Conservation (phyloP, 2,797 vertebrate species). For the Buceros bicornis region DNA sequence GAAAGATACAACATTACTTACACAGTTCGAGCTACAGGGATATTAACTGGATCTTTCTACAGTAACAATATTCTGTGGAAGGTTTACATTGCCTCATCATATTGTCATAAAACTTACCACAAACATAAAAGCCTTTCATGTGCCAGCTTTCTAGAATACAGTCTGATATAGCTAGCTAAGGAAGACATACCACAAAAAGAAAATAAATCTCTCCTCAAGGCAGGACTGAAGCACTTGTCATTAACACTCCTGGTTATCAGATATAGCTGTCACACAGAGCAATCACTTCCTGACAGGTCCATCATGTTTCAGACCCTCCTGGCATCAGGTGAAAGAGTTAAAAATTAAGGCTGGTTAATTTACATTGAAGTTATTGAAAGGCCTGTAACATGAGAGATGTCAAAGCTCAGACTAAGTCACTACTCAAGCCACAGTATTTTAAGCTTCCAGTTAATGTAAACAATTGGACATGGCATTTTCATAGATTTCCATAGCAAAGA, state of each 20-base stretch:
- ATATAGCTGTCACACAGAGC: slow-evolving; percentile 50
- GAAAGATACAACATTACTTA: background rate
- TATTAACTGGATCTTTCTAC: background rate
- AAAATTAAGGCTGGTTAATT: slow-evolving; percentile 19
- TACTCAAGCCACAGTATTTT: background rate
- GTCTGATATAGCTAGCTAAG: slow-evolving; percentile 58
- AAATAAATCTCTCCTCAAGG: slow-evolving; percentile 29
- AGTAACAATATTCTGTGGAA: background rate
- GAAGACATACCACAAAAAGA: slow-evolving; percentile 54
- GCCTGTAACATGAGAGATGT: background rate
- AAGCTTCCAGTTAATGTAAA: background rate
- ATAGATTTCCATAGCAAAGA: background rate
- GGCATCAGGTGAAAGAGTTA: slow-evolving; percentile 17
- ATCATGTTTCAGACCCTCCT: slow-evolving; percentile 77
- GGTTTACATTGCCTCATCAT: background rate
- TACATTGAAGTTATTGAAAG: background rate
- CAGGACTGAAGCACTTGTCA: slow-evolving; percentile 9
- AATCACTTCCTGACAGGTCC: slow-evolving; percentile 76
- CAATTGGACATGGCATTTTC: background rate
- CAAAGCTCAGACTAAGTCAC: background rate
- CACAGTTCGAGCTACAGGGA: background rate
- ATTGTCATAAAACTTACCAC: background rate
- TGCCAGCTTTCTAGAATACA: slow-evolving; percentile 20
- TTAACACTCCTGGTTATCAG: slow-evolving; percentile 38
- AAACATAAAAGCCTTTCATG: slow-evolving; percentile 16